Base-by-base conservation (phyloP, 2,797 vertebrate species). In the Ambastaia sidthimunki region DNA sequence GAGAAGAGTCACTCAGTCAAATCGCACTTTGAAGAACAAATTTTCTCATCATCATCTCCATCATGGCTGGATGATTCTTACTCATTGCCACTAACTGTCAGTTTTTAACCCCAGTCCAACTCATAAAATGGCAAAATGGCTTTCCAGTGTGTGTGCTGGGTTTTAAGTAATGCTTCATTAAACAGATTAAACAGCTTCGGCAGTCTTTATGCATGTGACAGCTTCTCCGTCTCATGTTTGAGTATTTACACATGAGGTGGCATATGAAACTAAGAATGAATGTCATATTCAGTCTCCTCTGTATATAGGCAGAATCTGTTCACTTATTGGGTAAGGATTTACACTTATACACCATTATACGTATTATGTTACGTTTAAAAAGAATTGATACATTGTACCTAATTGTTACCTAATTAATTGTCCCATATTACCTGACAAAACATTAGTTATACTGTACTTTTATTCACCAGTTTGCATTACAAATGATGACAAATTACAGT, bases 1-100 rank as follows among this genome's bases (percentile, higher is more conserved):
- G 21, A 62, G 62, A 86, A 66, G 73, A 44, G 50, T 67, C 37
- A 84, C 65, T 59, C 50, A 34, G 82, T 85, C 74, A 89, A 76
- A 71, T 60, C 7, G 6, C 57, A 44, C 44, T 74, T 70, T 71
- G 7, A 81, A 76, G 71, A 70, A 75, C 68, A 85, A 34, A 80
- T 70, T 74, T 62, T 76, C 65, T 74, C 71, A 76, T 44, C 59
- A 70, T 63, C 62, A 63, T 73, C 52, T 82, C 60, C 41, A 71
- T 68, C 44, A 74, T 81, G 72, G 25, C 63, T 66, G 72, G 59
- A 79, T 71, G 69, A 78, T 23, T 71, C 34, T 73, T 62, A 25
- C 71, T 44, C 12, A 37, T 21, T 55, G 31, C 68, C 37, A 41
- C 52, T 70, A 74, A 37, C 48, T 5, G 55, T 59, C 54, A 18